Percentiles rank a stretch among this genome's conserved stretches.
phyloP scores from a whole-genome alignment of 1,140 invertebrate genomes.

The Sycophila sp. region DNA sequence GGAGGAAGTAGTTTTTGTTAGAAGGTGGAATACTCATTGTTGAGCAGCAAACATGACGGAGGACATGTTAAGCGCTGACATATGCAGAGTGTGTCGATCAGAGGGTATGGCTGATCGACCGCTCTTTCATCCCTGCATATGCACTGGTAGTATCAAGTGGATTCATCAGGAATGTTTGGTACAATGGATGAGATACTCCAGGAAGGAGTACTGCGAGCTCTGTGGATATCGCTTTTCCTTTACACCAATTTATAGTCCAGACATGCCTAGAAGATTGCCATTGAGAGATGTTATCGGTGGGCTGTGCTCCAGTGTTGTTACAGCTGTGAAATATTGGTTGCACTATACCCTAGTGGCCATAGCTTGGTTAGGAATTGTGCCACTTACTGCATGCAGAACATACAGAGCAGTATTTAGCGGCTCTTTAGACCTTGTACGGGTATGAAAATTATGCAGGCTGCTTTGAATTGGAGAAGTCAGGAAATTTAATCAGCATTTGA shows the following conservation, averaged over 20 bases:
- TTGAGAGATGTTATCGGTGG: slow-evolving; percentile 90
- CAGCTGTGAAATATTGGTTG: slow-evolving; percentile 94
- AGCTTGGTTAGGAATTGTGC: slow-evolving; percentile 98
- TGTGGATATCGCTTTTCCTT: slow-evolving; percentile 98
- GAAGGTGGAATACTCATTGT: slow-evolving; percentile 14
- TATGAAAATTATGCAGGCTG: slow-evolving; percentile 31
- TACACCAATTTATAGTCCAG: slow-evolving; percentile 97
- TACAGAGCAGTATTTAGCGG: slow-evolving; percentile 93
- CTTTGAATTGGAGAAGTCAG: not conserved
- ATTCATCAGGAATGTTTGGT: slow-evolving; percentile 95
- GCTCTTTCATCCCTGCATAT: slow-evolving; percentile 97
- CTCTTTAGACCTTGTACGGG: slow-evolving; percentile 79
- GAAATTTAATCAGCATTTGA: too few relatives aligned
- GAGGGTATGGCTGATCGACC: slow-evolving; percentile 88
- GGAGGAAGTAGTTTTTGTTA: not conserved
- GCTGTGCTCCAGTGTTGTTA: slow-evolving; percentile 86
- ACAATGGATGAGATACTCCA: slow-evolving; percentile 93
- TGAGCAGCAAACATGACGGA: slow-evolving; percentile 60
- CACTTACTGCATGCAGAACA: slow-evolving; percentile 95
- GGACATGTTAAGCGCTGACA: slow-evolving; percentile 76
- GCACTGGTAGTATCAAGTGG: slow-evolving; percentile 98
- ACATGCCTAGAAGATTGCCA: slow-evolving; percentile 97
- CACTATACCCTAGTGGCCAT: slow-evolving; percentile 95
- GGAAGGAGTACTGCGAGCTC: slow-evolving; percentile 98
- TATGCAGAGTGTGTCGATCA: slow-evolving; percentile 97